phyloP scores from a whole-genome alignment of 2,113 vertebrate species.

The Shinisaurus crocodilurus region DNA sequence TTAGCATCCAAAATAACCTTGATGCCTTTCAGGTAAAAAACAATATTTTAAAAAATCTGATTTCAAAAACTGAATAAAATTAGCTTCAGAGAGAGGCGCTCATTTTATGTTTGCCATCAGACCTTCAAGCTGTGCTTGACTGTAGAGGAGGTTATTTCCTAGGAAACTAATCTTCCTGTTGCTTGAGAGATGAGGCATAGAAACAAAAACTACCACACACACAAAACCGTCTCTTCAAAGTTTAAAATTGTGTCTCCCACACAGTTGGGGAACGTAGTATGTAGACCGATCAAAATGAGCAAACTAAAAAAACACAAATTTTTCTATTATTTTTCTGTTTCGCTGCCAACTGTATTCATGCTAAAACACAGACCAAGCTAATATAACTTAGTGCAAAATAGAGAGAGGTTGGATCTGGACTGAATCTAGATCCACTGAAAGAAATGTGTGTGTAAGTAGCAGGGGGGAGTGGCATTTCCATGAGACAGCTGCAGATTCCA shows the following conservation, averaged over 20 bases:
- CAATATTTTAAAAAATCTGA: neutral
- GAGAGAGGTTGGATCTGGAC: neutral
- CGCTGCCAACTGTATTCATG: neutral
- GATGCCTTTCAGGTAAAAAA: slow-evolving; percentile 6
- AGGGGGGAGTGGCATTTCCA: neutral
- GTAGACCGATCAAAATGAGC: neutral
- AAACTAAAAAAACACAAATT: neutral
- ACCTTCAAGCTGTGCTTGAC: neutral
- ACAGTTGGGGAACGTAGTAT: neutral
- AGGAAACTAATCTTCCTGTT: slow-evolving; percentile 12
- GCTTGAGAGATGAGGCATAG: neutral
- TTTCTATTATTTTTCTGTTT: neutral
- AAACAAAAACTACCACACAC: neutral
- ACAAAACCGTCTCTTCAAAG: neutral
- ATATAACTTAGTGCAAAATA: neutral
- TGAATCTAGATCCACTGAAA: neutral
- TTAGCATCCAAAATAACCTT: neutral
- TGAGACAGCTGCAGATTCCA: neutral
- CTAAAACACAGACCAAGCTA: neutral
- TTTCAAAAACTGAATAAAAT: slow-evolving; percentile 14
- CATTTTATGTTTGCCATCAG: slow-evolving; percentile 12
- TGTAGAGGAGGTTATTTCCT: neutral
- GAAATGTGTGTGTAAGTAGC: no score
- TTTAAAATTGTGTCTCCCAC: neutral
- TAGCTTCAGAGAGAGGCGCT: neutral